Evolutionary conservation across 2,888 invertebrate species (phyloP).

Genomic region (Caenorhabditis sulstoni): DNA sequence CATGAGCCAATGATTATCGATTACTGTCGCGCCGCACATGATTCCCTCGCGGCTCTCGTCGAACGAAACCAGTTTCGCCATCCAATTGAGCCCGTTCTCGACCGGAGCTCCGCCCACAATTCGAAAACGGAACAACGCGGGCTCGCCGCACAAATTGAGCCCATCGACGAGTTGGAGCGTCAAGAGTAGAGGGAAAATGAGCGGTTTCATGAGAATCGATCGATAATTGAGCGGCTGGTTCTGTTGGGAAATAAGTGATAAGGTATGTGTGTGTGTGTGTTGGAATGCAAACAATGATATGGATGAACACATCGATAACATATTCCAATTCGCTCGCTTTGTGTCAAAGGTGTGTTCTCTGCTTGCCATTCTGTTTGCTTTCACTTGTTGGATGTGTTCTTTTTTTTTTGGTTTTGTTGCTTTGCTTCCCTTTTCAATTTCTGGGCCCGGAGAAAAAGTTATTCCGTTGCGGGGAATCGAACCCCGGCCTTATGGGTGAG

Average conservation of each 20-base stretch:
- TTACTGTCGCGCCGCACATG: slow-evolving; percentile 65
- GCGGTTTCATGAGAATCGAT: neutral
- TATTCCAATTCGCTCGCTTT: too few species aligned
- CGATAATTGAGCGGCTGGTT: too few species aligned
- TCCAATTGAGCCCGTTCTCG: slow-evolving; percentile 42
- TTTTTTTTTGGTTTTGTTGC: neutral
- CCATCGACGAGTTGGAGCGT: neutral
- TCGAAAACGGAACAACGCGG: slow-evolving; percentile 38
- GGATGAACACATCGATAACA: too few species aligned
- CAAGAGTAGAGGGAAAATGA: slow-evolving; percentile 1
- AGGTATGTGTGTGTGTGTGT: neutral
- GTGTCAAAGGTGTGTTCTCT: slow-evolving; percentile 31
- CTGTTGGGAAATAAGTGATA: slow-evolving; percentile 5
- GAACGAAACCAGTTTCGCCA: slow-evolving; percentile 49
- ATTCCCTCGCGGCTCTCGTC: slow-evolving; percentile 46
- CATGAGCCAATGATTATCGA: slow-evolving; percentile 61
- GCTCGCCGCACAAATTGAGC: slow-evolving; percentile 39
- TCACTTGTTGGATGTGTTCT: neutral
- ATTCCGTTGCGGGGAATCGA: slow-evolving; percentile 72
- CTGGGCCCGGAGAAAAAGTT: slow-evolving; percentile 4
- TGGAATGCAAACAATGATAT: too few species aligned
- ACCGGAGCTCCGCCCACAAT: slow-evolving; percentile 41
- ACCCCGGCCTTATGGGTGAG: slow-evolving; percentile 71
- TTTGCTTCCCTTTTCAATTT: neutral
- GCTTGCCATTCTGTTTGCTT: neutral